Conservation (phyloP, 2,113 vertebrate species). For the Prunella himalayana region DNA sequence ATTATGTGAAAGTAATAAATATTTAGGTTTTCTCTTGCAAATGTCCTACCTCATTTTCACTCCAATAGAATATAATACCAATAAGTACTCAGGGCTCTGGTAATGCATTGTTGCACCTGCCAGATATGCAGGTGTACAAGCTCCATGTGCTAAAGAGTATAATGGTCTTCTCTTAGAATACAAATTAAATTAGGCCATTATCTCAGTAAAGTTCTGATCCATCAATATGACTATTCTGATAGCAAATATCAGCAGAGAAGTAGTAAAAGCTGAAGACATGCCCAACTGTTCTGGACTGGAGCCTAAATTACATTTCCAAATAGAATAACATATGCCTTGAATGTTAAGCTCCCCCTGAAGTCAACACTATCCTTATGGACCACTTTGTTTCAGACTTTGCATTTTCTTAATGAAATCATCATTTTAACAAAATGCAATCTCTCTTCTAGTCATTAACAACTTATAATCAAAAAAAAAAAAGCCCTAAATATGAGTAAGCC, state of each 20-base stretch:
- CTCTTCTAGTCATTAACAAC: not conserved
- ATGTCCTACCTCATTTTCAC: not conserved
- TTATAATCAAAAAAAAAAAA: not conserved
- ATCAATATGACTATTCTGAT: not conserved
- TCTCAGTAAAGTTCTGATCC: not conserved
- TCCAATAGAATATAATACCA: not conserved
- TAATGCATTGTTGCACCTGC: not conserved
- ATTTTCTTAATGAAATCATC: not conserved
- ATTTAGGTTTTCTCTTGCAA: not conserved
- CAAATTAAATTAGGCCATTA: not conserved
- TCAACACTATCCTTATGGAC: not conserved
- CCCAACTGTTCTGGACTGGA: not conserved
- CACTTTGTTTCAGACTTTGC: not conserved
- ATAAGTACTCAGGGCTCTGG: not conserved
- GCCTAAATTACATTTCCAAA: not conserved
- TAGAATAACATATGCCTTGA: constrained; percentile 2
- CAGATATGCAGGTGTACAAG: not conserved
- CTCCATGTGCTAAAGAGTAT: not conserved
- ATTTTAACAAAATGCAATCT: not conserved
- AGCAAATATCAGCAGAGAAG: not conserved
- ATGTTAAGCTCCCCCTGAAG: not conserved
- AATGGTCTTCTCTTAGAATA: not conserved
- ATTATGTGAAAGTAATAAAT: not conserved
- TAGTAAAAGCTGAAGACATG: not conserved
- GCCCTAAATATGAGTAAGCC: not conserved